phyloP scores from a whole-genome alignment of 2,797 vertebrate genomes.

The Gallinago stenura region DNA sequence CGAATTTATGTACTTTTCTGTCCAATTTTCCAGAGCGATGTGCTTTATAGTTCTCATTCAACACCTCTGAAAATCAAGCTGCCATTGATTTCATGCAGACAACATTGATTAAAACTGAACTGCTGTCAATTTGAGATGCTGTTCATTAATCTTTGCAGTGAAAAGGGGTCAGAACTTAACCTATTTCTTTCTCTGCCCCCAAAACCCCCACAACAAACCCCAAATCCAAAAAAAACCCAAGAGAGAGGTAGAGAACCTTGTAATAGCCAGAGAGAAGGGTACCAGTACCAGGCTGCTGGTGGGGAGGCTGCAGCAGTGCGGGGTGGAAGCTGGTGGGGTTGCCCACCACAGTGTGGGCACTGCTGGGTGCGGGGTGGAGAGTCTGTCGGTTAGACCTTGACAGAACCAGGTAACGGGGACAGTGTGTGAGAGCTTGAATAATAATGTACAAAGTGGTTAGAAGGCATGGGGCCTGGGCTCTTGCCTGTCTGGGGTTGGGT shows the following conservation, averaged over 20 bases:
- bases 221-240: background rate
- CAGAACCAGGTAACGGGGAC: no score
- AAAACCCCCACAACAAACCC: background rate
- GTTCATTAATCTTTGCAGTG: background rate
- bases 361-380: background rate
- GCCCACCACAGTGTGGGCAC: background rate
- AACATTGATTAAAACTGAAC: background rate
- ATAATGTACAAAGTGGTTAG: rapidly evolving
- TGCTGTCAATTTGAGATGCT: background rate
- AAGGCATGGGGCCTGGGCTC: no score
- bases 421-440: background rate
- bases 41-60: background rate
- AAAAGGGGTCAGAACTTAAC: background rate
- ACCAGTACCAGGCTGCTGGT: no score
- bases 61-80: background rate
- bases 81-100: rapidly evolving
- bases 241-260: background rate
- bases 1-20: background rate
- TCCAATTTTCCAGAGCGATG: background rate
- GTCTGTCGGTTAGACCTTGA: background rate
- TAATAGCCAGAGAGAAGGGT: background rate
- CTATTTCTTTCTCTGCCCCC: background rate
- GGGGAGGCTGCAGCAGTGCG: background rate
- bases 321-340: background rate
- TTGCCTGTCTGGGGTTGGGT: background rate